Conservation (phyloP, 2,797 vertebrate species). For the Sarcoramphus papa region DNA sequence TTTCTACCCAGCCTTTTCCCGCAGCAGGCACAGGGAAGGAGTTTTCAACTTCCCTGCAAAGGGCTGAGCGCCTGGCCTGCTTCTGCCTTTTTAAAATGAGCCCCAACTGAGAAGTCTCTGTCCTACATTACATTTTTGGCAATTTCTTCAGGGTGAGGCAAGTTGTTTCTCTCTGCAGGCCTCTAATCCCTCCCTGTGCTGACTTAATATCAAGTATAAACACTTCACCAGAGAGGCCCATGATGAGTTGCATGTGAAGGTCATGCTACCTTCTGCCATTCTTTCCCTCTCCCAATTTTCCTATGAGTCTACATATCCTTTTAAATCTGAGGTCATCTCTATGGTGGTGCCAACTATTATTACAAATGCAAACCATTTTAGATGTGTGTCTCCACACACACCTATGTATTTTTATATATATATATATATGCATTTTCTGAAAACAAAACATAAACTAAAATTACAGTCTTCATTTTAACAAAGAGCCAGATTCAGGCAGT, state of each 20-base stretch:
- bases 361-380: constrained; percentile 6
- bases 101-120: not conserved
- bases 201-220: not conserved
- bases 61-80: not conserved
- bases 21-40: not conserved
- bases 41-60: not conserved
- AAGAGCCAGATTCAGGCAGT: not conserved
- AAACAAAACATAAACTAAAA: not conserved
- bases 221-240: not conserved
- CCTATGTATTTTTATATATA: not conserved
- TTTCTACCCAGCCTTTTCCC: not conserved
- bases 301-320: not conserved
- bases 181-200: not conserved
- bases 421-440: not conserved
- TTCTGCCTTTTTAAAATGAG: not conserved
- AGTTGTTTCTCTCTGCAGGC: not conserved
- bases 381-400: not conserved
- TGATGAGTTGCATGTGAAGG: not conserved
- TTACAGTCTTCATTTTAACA: not conserved
- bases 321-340: constrained; percentile 22
- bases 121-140: constrained; percentile 3
- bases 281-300: constrained; percentile 13
- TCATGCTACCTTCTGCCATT: constrained; percentile 1
- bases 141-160: not conserved
- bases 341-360: not conserved